A percentile compares a stretch with the other conserved stretches of the same genome.
Evolutionary conservation across 2,888 invertebrate species (phyloP).

Genomic region (Escarpia spicata): DNA sequence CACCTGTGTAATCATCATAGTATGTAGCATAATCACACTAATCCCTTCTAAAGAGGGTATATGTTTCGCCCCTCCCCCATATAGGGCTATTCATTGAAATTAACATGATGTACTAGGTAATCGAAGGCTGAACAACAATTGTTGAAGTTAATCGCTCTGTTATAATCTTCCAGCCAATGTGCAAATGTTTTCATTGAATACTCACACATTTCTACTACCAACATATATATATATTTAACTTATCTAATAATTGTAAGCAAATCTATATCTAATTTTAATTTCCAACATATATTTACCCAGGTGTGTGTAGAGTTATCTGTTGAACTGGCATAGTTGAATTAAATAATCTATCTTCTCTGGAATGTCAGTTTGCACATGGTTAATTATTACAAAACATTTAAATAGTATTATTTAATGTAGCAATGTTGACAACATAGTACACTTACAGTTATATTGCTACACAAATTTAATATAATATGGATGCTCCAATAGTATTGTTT

Average conservation of each 20-base stretch:
- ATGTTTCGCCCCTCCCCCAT: background rate
- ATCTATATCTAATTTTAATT: background rate
- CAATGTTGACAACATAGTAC: too few relatives aligned
- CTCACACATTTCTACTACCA: background rate
- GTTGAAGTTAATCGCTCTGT: background rate
- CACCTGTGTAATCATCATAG: background rate
- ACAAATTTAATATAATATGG: too few relatives aligned
- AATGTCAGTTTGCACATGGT: background rate
- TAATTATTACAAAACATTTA: background rate
- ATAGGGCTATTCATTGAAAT: background rate
- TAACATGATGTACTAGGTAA: background rate
- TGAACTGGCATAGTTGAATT: background rate
- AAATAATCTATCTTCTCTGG: background rate
- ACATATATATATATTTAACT: too few relatives aligned
- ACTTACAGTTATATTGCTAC: too few relatives aligned
- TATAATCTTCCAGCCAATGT: background rate
- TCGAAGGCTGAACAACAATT: background rate
- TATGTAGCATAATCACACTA: background rate
- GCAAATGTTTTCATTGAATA: background rate
- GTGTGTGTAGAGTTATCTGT: background rate
- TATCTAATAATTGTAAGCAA: background rate
- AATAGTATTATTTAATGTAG: too few relatives aligned
- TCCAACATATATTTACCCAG: background rate
- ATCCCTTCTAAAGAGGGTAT: background rate
- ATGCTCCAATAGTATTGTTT: too few relatives aligned